phyloP scores from a whole-genome alignment of 2,113 vertebrate species.

The Athene noctua region DNA sequence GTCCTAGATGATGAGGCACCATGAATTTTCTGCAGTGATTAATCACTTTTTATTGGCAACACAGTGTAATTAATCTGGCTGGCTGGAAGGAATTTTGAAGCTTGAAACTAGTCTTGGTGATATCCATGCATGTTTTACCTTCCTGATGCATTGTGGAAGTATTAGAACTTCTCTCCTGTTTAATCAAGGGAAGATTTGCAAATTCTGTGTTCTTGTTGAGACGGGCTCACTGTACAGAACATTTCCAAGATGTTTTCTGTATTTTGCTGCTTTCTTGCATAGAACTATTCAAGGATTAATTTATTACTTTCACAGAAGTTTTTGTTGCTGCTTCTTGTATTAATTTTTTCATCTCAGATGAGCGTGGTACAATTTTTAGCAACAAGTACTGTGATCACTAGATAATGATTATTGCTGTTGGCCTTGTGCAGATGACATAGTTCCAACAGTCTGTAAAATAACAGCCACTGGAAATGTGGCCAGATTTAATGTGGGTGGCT shows the following conservation, averaged over 20 bases:
- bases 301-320: neutral
- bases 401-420: neutral
- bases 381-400: neutral
- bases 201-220: neutral
- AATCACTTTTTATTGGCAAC: neutral
- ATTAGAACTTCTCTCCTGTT: neutral
- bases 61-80: neutral
- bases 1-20: neutral
- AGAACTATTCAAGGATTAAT: neutral
- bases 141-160: neutral
- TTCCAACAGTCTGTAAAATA: conserved; percentile 20
- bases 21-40: neutral
- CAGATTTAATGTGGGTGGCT: conserved; percentile 44
- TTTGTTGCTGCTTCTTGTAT: neutral
- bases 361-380: neutral
- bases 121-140: neutral
- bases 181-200: neutral
- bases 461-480: neutral
- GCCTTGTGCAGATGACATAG: neutral
- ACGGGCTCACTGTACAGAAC: neutral
- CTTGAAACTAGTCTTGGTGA: neutral
- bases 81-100: neutral
- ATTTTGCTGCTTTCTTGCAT: neutral
- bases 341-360: neutral
- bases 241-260: neutral